A percentile compares a stretch with the other conserved stretches of the same genome.
Conservation (phyloP, 1,140 invertebrate genomes). For the Neuroterus valhalla region DNA sequence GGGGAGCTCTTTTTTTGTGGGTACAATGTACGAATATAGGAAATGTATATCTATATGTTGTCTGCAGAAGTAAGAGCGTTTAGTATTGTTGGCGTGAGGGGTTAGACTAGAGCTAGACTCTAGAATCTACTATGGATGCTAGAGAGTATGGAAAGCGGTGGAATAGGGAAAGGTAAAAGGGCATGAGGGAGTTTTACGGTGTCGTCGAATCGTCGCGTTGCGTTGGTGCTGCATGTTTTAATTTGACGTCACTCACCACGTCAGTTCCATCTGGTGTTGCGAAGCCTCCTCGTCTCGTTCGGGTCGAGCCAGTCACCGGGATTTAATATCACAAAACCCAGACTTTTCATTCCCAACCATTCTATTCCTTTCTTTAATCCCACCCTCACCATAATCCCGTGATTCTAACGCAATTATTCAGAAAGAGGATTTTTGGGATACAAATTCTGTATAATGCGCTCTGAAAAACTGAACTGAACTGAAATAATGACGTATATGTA, state of each 20-base stretch:
- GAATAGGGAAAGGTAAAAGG: conserved; percentile 38
- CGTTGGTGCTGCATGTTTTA: conserved; percentile 71
- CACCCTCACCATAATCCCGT: conserved; percentile 17
- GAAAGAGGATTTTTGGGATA: neutral
- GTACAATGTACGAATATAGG: neutral
- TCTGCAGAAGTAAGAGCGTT: neutral
- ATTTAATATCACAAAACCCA: conserved; percentile 70
- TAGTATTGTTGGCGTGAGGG: neutral
- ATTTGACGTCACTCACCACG: conserved; percentile 72
- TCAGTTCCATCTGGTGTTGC: conserved; percentile 72
- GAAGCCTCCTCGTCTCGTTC: conserved; percentile 65
- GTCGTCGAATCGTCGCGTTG: conserved; percentile 70
- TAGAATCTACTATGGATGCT: neutral
- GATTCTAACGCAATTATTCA: conserved; percentile 5
- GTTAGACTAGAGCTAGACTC: neutral
- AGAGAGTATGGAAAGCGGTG: neutral
- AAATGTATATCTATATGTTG: neutral
- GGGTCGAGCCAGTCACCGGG: conserved; percentile 67
- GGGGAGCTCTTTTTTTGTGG: neutral
- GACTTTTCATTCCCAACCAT: conserved; percentile 42
- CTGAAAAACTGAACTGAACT: too few species aligned
- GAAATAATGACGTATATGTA: too few species aligned
- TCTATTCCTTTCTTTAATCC: conserved; percentile 1
- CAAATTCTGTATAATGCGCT: neutral
- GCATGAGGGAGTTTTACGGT: conserved; percentile 55